phyloP scores from a whole-genome alignment of 92 coral and sea anemone genomes.

The Palythoa caribaeorum region DNA sequence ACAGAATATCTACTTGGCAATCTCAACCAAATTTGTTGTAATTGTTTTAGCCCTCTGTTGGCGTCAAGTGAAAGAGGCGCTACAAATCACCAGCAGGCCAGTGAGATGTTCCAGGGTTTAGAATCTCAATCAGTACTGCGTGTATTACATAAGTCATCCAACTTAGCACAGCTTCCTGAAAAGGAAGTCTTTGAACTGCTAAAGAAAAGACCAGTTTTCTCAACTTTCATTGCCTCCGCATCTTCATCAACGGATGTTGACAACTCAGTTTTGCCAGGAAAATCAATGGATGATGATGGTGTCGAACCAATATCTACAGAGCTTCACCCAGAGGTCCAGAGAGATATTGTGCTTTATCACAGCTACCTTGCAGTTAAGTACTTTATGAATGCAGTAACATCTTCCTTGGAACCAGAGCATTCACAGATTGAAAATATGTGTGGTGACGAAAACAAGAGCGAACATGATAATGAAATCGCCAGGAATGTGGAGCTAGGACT shows the following conservation, averaged over 20 bases:
- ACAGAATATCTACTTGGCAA: background rate
- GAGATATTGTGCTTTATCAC: slow-evolving; percentile 91
- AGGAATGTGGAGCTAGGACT: slow-evolving; percentile 72
- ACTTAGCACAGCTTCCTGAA: slow-evolving; percentile 89
- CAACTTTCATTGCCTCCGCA: slow-evolving; percentile 28
- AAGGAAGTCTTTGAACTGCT: slow-evolving; percentile 92
- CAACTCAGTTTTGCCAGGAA: background rate
- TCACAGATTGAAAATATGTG: slow-evolving; percentile 10
- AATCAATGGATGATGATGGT: background rate
- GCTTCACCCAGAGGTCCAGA: slow-evolving; percentile 84
- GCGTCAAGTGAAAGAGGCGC: slow-evolving; percentile 88
- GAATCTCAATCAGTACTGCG: slow-evolving; percentile 96
- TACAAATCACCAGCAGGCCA: slow-evolving; percentile 91
- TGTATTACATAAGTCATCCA: slow-evolving; percentile 92
- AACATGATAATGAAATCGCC: background rate
- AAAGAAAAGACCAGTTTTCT: slow-evolving; percentile 89
- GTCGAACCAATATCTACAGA: background rate
- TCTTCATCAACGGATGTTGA: slow-evolving; percentile 15
- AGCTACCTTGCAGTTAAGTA: slow-evolving; percentile 87
- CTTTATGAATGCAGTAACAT: slow-evolving; percentile 81
- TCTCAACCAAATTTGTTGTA: background rate
- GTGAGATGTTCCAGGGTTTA: slow-evolving; percentile 96
- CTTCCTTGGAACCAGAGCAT: slow-evolving; percentile 27
- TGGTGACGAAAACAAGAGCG: background rate
- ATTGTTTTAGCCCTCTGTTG: slow-evolving; percentile 71